Percentiles rank a stretch among this genome's conserved stretches.
Evolutionary conservation across 2,888 invertebrate genomes (phyloP).

Genomic region (Eupithecia subfuscata): DNA sequence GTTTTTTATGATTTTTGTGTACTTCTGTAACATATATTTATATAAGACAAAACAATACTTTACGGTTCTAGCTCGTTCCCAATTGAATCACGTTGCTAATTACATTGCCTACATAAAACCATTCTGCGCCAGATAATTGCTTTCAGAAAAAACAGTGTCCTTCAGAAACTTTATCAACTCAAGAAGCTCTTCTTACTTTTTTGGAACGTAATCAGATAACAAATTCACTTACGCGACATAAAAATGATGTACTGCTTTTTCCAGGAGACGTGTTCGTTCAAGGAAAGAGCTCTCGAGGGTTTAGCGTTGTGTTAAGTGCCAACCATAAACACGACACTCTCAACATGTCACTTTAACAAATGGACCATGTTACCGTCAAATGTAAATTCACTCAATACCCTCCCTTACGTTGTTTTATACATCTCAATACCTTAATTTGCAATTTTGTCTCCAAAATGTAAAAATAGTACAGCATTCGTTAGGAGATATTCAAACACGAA

Average conservation of each 20-base stretch:
- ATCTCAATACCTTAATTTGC: background rate
- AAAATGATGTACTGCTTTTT: constrained; percentile 57
- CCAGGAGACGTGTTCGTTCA: constrained; percentile 45
- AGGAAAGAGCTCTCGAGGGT: constrained; percentile 50
- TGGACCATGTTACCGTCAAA: constrained; percentile 66
- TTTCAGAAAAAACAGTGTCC: background rate
- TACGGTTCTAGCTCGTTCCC: background rate
- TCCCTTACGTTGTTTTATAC: constrained; percentile 17
- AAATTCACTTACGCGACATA: constrained; percentile 64
- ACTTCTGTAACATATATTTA: background rate
- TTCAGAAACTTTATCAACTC: constrained; percentile 37
- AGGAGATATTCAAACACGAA: constrained; percentile 46
- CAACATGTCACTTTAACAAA: constrained; percentile 71
- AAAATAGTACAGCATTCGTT: constrained; percentile 26
- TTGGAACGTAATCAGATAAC: constrained; percentile 62
- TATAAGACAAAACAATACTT: background rate
- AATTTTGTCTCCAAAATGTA: constrained; percentile 12
- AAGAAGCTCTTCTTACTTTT: constrained; percentile 60
- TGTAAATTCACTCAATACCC: constrained; percentile 58
- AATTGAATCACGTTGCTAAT: background rate
- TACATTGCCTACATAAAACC: background rate
- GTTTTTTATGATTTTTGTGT: background rate
- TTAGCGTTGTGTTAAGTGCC: constrained; percentile 68
- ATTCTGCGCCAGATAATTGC: background rate
- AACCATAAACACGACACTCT: constrained; percentile 69